Evolutionary conservation across 2,888 invertebrate species (phyloP).

Genomic region (Apamea sordens): DNA sequence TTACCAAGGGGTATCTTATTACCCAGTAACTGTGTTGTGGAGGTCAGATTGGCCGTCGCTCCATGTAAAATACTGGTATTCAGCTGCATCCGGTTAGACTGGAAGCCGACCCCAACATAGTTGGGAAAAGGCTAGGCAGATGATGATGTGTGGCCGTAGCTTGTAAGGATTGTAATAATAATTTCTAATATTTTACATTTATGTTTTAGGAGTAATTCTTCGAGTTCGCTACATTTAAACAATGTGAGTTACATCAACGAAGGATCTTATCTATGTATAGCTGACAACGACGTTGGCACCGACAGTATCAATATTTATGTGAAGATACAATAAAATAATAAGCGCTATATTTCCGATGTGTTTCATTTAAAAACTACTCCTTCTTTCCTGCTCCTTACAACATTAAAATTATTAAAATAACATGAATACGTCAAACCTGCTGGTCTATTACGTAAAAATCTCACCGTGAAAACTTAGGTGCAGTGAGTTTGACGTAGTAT

Average conservation of each 20-base stretch:
- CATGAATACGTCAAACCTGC: not conserved
- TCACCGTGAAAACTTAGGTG: no score
- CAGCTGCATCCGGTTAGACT: no score
- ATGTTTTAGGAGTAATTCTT: slow-evolving; percentile 66
- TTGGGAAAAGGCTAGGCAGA: no score
- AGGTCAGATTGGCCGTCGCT: no score
- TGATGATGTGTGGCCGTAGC: no score
- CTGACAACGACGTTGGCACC: slow-evolving; percentile 74
- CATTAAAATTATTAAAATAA: no score
- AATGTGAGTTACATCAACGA: slow-evolving; percentile 74
- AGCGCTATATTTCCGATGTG: not conserved
- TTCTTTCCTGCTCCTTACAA: not conserved
- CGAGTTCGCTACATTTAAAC: slow-evolving; percentile 65
- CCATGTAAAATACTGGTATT: no score
- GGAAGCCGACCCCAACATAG: no score
- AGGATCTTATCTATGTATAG: slow-evolving; percentile 79
- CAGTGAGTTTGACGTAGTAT: no score
- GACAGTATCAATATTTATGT: slow-evolving; percentile 76
- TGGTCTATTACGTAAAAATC: no score
- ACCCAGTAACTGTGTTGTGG: no score
- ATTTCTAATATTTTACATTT: not conserved
- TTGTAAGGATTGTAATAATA: not conserved
- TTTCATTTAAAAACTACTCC: slow-evolving; percentile 1
- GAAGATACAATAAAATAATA: slow-evolving; percentile 63
- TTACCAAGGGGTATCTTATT: no score